These are phyloP conservation scores for Bugula neritina DNA, from an alignment of 2,888 invertebrate species.

Conservation along the genomic window DNA sequence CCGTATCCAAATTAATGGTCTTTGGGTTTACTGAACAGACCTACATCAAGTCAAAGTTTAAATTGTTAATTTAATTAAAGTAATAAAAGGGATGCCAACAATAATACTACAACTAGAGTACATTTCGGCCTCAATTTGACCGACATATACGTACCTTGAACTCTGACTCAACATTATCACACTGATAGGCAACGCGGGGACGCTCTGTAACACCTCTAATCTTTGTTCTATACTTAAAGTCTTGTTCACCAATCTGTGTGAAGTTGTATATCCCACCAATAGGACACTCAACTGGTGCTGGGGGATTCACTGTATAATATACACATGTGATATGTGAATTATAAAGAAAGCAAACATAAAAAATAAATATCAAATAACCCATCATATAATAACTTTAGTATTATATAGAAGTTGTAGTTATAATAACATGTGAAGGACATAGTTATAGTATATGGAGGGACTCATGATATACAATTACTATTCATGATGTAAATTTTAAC, in stretches of 20 bases:
- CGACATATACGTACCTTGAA: slow-evolving; percentile 60
- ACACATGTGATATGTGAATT: too few relatives aligned
- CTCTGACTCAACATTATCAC: slow-evolving; percentile 88
- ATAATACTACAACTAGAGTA: not conserved
- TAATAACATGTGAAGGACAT: too few relatives aligned
- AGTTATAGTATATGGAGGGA: too few relatives aligned
- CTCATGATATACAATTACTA: too few relatives aligned
- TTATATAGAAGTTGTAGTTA: too few relatives aligned
- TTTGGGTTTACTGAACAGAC: slow-evolving; percentile 87
- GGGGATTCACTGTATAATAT: slow-evolving; percentile 56
- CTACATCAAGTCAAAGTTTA: too few relatives aligned
- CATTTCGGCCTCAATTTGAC: not conserved
- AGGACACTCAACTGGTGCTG: slow-evolving; percentile 86
- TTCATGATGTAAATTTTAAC: too few relatives aligned
- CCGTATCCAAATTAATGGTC: slow-evolving; percentile 86
- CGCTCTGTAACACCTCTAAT: slow-evolving; percentile 90
- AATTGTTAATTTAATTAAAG: too few relatives aligned
- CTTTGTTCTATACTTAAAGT: slow-evolving; percentile 71
- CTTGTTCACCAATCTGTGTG: slow-evolving; percentile 60
- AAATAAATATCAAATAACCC: too few relatives aligned
- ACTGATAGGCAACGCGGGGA: slow-evolving; percentile 84
- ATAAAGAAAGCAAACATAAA: too few relatives aligned
- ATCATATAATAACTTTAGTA: too few relatives aligned
- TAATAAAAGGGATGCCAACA: not conserved
- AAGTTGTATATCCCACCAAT: slow-evolving; percentile 95